Evolutionary conservation across 1,140 invertebrate genomes (phyloP).

Genomic region (Diorhabda carinulata): DNA sequence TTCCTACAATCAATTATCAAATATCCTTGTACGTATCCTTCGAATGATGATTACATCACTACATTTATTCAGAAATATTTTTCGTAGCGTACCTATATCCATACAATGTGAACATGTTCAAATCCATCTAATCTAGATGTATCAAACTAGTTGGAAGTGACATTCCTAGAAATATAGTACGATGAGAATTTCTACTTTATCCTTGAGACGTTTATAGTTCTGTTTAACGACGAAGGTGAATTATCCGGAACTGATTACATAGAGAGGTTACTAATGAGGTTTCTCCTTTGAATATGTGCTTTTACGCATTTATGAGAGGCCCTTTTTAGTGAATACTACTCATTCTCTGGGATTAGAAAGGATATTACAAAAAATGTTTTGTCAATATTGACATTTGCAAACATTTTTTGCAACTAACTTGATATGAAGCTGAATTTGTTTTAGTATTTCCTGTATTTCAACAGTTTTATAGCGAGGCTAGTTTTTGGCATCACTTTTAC

Average conservation of each 20-base stretch:
- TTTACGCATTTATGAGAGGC: not conserved
- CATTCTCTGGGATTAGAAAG: not conserved
- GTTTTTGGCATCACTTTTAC: not conserved
- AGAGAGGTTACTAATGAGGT: slow-evolving; percentile 11
- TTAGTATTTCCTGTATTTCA: not conserved
- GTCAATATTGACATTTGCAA: not conserved
- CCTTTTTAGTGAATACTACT: not conserved
- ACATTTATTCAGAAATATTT: too few species aligned
- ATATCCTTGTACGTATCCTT: too few species aligned
- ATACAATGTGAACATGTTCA: too few species aligned
- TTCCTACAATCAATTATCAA: too few species aligned
- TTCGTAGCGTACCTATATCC: too few species aligned
- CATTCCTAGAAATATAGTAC: not conserved
- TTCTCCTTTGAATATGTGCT: slow-evolving; percentile 7
- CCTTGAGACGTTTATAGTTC: not conserved
- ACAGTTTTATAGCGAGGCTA: not conserved
- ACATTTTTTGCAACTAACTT: too few species aligned
- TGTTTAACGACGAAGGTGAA: not conserved
- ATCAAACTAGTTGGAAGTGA: too few species aligned
- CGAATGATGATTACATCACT: too few species aligned
- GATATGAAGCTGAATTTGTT: too few species aligned
- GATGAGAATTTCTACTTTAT: not conserved
- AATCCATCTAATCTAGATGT: too few species aligned
- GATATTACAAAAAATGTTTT: not conserved
- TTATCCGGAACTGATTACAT: slow-evolving; percentile 16